Evolutionary conservation across 2,888 invertebrate genomes (phyloP), one percentile per base, ranked within the genome.

Genomic region (Mythimna impura): DNA sequence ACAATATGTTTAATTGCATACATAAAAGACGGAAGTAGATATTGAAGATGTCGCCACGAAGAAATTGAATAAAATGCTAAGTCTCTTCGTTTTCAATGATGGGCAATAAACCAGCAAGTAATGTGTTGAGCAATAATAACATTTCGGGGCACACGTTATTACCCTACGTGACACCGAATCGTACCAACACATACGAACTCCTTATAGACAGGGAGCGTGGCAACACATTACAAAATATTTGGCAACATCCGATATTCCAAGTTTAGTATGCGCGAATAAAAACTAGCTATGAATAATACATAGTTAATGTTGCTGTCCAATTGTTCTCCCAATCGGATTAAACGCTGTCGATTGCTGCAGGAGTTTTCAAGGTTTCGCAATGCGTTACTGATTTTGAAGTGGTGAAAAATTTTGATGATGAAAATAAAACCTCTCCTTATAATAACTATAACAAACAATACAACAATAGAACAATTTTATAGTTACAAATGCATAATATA

Each of bases 281-380:
- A 68, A 78, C 52, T 64, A 62, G 65, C 69, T 60, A 78, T 86
- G 76, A 84, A 84, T 84, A 76, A 76, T 75, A 55, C 25, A 61
- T 58, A 55, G 8, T 0, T 76, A 58, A 60, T 60, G 14, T 64
- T 78, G 30, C 12, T 30, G 54, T 52, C 36, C 57, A 34, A 65
- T 61, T 77, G 64, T 78, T 65, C 20, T 57, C 80, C 64, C 57
- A 60, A 82, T 52, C 22, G 36, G 68, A 52, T 60, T 52, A 54
- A 52, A 55, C 5, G 30, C 20, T 25, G 54, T 17, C 25, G n/a
- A 65, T 54, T 54, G 5, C 52, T 60, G 58, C 55, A 55, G 30
- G 17, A 50, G 25, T 71, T n/a, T 17, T 43, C 43, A 52, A 14
- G 22, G 36, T 58, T 70, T 52, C 12, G 40, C 12, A 50, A 43